Evolutionary conservation across 2,888 invertebrate genomes (phyloP), one percentile per base, ranked within the genome.

Genomic region (Cantharis nigra): DNA sequence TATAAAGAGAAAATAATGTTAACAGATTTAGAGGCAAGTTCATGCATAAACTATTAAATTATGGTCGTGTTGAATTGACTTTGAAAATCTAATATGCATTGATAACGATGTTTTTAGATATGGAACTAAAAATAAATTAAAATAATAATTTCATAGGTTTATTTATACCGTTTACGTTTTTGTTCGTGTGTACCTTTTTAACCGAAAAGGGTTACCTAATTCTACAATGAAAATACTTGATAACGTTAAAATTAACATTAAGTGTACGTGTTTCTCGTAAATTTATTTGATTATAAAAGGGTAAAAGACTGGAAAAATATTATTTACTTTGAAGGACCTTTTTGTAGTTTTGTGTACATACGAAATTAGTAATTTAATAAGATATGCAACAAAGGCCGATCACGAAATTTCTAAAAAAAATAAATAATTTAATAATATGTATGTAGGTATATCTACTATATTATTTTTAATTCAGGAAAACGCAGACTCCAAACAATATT

Each of bases 1-100:
- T 63, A 74, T 74, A 74, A 74, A 70, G 74, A 63, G 63, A 63
- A 74, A 69, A 16, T 20, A 69, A 74, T 74, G 74, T 69, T 69
- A 63, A 69, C 74, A 70, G 69, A 74, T 74, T 74, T 49, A 63
- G 63, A 63, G 63, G 69, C 30, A 73, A 49, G 74, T 30, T 69
- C 69, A 74, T 74, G 65, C 65, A 67, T 67, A 23, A n/a, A 67
- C n/a, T 49, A 49, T 49, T 49, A 49, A 49, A n/a, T n/a, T 49
- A 49, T 49, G 49, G 5, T 9, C n/a, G n/a, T 49, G 49, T 49
- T 49, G 49, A 49, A 49, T n/a, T 49, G n/a, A n/a, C n/a, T 49
- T 7, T 7, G 49, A 49, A 49, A 5, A 49, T 49, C n/a, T 49
- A 49, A 49, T n/a, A n/a, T n/a, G n/a, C 49, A 49, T 7, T n/a